Percentiles rank a stretch among this genome's conserved stretches.
Evolutionary conservation across 2,888 invertebrate genomes (phyloP).

Genomic region (Branchinecta sandiegonensis): DNA sequence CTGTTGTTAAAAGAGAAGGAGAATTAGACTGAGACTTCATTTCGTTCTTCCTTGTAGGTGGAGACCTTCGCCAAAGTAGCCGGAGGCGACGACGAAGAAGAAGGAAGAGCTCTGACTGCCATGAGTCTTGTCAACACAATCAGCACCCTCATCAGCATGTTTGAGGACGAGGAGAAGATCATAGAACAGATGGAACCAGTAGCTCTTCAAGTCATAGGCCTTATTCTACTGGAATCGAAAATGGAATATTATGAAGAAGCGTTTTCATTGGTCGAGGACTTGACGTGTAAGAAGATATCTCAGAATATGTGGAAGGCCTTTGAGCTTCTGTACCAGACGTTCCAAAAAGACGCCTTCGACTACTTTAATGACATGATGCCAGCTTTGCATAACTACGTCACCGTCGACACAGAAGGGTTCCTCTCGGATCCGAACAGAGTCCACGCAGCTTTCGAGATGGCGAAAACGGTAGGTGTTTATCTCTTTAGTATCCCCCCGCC

Average conservation of each 20-base stretch:
- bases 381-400: conserved; percentile 90
- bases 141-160: conserved; percentile 81
- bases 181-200: conserved; percentile 78
- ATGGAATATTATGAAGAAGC: conserved; percentile 92
- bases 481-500: too few relatives aligned
- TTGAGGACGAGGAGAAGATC: conserved; percentile 73
- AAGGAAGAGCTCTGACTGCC: conserved; percentile 91
- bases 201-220: conserved; percentile 51
- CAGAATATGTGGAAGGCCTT: conserved; percentile 93
- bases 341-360: conserved; percentile 85
- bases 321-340: conserved; percentile 69
- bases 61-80: conserved; percentile 59
- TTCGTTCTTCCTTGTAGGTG: conserved; percentile 37
- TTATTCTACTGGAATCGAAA: conserved; percentile 20
- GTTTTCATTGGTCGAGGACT: conserved; percentile 73
- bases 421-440: conserved; percentile 76
- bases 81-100: conserved; percentile 70
- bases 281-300: conserved; percentile 75
- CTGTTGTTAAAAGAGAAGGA: background rate
- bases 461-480: conserved; percentile 52
- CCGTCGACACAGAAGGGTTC: conserved; percentile 86
- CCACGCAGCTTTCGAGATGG: conserved; percentile 85
- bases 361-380: conserved; percentile 99
- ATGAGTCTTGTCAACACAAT: conserved; percentile 93
- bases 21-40: background rate